Percentiles rank a stretch among this genome's conserved stretches.
Conservation (phyloP, 2,797 vertebrate species). For the Tenualosa thibaudeaui region DNA sequence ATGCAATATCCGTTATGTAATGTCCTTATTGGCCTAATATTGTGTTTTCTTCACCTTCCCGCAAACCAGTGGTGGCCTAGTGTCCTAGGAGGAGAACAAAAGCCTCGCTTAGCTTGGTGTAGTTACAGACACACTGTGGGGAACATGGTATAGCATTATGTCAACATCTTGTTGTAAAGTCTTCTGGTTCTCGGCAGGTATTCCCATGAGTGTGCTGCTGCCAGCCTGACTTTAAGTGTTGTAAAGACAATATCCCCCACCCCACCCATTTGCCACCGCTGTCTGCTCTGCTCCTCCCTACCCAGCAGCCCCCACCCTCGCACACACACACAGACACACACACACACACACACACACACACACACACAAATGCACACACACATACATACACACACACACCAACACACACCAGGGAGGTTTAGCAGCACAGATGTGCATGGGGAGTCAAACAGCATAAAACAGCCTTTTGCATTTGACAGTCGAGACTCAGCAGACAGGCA, state of each 20-base stretch:
- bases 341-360: not conserved
- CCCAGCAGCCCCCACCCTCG: no score
- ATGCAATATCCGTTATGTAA: not conserved
- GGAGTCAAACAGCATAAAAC: conserved; percentile 13
- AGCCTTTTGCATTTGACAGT: not conserved
- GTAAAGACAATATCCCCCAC: not conserved
- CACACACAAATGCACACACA: no score
- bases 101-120: not conserved
- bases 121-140: not conserved
- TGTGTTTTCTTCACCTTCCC: not conserved
- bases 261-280: not conserved
- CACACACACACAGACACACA: no score
- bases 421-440: not conserved
- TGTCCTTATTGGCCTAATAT: not conserved
- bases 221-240: not conserved
- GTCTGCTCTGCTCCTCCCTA: not conserved
- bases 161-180: not conserved
- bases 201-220: not conserved
- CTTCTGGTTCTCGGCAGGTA: conserved; percentile 1
- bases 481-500: not conserved
- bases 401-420: not conserved
- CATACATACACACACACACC: no score
- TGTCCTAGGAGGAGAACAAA: not conserved
- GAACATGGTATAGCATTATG: not conserved
- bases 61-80: not conserved